These are phyloP conservation scores for Drosophila setifemur DNA, from an alignment of 1,140 invertebrate genomes.

Conservation along the genomic window DNA sequence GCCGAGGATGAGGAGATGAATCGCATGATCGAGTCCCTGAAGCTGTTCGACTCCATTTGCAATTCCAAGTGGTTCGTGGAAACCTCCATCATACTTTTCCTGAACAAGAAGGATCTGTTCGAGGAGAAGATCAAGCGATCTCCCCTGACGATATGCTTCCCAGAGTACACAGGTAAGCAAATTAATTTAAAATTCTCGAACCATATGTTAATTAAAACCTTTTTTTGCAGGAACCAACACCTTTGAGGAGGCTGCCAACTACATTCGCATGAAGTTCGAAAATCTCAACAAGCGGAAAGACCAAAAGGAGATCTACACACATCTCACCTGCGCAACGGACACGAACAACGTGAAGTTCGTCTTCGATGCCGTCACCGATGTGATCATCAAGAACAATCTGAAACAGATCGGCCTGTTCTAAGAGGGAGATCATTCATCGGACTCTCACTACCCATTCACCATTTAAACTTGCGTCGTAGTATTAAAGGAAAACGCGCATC, in stretches of 20 bases:
- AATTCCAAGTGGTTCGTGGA: conserved; percentile 99
- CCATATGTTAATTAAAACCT: neutral
- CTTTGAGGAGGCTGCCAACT: conserved; percentile 93
- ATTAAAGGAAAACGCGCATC: conserved; percentile 64
- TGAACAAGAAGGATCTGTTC: conserved; percentile 98
- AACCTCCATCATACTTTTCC: conserved; percentile 98
- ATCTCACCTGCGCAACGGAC: conserved; percentile 96
- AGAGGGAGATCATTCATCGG: conserved; percentile 13
- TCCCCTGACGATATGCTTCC: conserved; percentile 97
- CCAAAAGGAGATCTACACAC: conserved; percentile 95
- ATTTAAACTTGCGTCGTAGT: conserved; percentile 60
- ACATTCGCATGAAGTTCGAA: conserved; percentile 95
- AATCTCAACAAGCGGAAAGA: conserved; percentile 93
- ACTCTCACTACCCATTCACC: no score
- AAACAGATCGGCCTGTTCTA: conserved; percentile 92
- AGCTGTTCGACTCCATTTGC: conserved; percentile 97
- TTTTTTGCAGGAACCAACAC: conserved; percentile 89
- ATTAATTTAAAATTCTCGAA: neutral
- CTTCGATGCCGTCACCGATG: conserved; percentile 95
- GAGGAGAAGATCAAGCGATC: conserved; percentile 95
- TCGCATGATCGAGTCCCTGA: conserved; percentile 96
- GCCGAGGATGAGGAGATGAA: conserved; percentile 98
- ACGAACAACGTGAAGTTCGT: conserved; percentile 96
- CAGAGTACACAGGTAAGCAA: conserved; percentile 92
- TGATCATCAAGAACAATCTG: conserved; percentile 96